phyloP scores from a whole-genome alignment of 2,797 vertebrate species.

The Hyperoplus immaculatus region DNA sequence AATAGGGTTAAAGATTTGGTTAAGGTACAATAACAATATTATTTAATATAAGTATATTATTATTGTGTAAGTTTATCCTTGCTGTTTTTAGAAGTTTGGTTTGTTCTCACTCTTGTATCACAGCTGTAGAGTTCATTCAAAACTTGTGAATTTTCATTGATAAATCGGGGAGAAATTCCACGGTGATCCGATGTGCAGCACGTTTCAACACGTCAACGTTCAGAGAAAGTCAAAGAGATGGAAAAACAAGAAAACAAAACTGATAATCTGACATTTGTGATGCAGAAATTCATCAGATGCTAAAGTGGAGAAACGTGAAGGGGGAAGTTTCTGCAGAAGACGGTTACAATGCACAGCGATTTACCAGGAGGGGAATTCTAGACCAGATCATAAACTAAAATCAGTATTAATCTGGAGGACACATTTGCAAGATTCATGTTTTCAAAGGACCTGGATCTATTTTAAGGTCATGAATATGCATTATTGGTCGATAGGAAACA shows the following conservation, averaged over 20 bases:
- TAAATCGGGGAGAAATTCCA: neutral
- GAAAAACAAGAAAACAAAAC: neutral
- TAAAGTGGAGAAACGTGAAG: neutral
- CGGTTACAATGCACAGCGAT: neutral
- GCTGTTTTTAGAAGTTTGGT: neutral
- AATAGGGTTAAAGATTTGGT: neutral
- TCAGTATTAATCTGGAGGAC: neutral
- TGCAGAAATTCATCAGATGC: constrained; percentile 24
- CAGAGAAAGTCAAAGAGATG: neutral
- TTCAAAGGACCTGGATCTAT: neutral
- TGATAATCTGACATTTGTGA: constrained; percentile 1
- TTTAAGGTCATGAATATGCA: neutral
- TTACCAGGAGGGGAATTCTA: neutral
- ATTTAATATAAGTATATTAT: too few species aligned
- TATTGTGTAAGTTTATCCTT: neutral
- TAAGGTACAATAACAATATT: too few species aligned
- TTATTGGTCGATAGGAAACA: neutral
- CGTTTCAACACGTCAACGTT: neutral
- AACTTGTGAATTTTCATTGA: neutral
- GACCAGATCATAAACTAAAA: neutral
- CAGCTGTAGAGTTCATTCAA: neutral
- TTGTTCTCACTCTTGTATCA: neutral
- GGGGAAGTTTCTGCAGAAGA: constrained; percentile 15
- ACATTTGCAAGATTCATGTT: neutral
- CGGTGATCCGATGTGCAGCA: neutral